Evolutionary conservation across 2,888 invertebrate species (phyloP).

Genomic region (Eilema depressum): DNA sequence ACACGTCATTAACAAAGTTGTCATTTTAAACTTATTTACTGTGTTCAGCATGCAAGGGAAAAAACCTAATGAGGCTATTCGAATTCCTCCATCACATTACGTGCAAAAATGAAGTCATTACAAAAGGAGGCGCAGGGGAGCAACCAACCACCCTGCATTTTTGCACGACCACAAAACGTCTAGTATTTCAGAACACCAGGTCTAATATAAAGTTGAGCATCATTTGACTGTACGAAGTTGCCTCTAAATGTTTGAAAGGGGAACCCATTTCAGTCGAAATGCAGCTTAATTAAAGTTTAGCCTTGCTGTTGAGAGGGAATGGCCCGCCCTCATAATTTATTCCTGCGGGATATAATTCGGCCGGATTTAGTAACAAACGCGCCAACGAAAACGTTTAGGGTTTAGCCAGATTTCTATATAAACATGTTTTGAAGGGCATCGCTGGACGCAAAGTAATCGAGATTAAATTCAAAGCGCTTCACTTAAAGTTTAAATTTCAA

Average conservation of each 20-base stretch:
- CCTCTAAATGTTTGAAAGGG: slow-evolving; percentile 77
- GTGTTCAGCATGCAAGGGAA: slow-evolving; percentile 56
- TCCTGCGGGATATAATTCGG: slow-evolving; percentile 79
- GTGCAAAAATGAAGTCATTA: slow-evolving; percentile 69
- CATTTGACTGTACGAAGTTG: slow-evolving; percentile 64
- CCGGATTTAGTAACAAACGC: slow-evolving; percentile 77
- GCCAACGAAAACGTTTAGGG: slow-evolving; percentile 69
- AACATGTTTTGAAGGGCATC: slow-evolving; percentile 41
- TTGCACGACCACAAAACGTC: slow-evolving; percentile 60
- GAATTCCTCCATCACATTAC: slow-evolving; percentile 59
- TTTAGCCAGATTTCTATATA: slow-evolving; percentile 61
- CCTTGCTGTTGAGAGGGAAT: slow-evolving; percentile 75
- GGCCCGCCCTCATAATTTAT: slow-evolving; percentile 81
- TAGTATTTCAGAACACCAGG: slow-evolving; percentile 50
- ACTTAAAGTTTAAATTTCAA: slow-evolving; percentile 48
- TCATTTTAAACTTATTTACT: slow-evolving; percentile 59
- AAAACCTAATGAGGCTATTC: slow-evolving; percentile 54
- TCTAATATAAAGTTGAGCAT: slow-evolving; percentile 57
- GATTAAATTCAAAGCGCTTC: slow-evolving; percentile 41
- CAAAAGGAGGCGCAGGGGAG: slow-evolving; percentile 35
- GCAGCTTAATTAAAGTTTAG: slow-evolving; percentile 83
- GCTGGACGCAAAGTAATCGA: slow-evolving; percentile 25
- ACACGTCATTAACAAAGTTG: slow-evolving; percentile 58
- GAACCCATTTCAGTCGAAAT: slow-evolving; percentile 77
- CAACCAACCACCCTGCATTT: slow-evolving; percentile 52